Evolutionary conservation across 2,113 vertebrate genomes (phyloP).

Genomic region (Ceratotherium simum): DNA sequence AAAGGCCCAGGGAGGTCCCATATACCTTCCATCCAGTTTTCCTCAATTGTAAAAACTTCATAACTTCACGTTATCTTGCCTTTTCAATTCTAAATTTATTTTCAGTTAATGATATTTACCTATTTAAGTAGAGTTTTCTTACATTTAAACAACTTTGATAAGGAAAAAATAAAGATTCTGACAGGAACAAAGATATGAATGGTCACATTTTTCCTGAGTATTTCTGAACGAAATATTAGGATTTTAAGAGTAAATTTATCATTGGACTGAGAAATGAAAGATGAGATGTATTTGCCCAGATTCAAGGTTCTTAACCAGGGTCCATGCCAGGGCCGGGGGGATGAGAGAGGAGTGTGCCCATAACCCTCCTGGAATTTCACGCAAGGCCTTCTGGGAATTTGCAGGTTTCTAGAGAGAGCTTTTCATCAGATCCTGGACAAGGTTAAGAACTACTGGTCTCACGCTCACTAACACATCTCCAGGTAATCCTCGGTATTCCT

Average conservation of each 20-base stretch:
- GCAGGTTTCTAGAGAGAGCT: neutral
- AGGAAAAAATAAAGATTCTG: conserved; percentile 8
- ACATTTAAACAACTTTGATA: conserved; percentile 16
- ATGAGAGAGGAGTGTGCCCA: neutral
- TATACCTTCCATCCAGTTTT: neutral
- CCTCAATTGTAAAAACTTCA: neutral
- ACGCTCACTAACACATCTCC: neutral
- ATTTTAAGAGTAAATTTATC: neutral
- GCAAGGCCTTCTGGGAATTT: neutral
- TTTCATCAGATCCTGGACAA: neutral
- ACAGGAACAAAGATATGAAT: neutral
- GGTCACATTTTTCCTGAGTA: neutral
- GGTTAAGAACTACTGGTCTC: neutral
- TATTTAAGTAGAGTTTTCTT: neutral
- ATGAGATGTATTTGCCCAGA: neutral
- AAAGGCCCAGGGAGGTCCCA: neutral
- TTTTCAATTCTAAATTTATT: conserved; percentile 26
- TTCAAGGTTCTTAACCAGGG: neutral
- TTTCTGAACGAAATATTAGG: conserved; percentile 12
- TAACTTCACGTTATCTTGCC: neutral
- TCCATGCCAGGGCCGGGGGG: neutral
- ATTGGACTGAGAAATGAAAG: neutral
- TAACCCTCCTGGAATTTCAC: neutral
- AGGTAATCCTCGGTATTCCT: neutral
- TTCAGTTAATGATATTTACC: neutral